Percentiles rank a stretch among this genome's conserved stretches.
Conservation (phyloP, 2,113 vertebrate genomes). For the Murina feae region DNA sequence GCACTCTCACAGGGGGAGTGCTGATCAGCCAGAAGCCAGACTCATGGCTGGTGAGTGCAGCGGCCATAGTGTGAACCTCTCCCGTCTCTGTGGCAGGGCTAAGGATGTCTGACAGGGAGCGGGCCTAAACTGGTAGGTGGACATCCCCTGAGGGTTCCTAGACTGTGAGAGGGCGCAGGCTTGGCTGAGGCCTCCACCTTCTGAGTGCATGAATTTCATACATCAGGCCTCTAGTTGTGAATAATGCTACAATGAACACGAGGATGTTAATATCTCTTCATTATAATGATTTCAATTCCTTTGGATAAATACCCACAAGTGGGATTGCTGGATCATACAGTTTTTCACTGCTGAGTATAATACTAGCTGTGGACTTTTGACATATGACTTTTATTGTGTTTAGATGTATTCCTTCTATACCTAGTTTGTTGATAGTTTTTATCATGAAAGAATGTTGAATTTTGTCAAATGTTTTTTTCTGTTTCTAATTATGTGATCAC, state of each 20-base stretch:
- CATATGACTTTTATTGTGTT: neutral
- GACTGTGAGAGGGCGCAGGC: too few species aligned
- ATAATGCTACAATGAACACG: neutral
- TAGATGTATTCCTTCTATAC: neutral
- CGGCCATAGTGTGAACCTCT: too few species aligned
- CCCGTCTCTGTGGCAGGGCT: too few species aligned
- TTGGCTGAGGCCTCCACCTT: fast-evolving
- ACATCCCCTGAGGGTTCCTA: too few species aligned
- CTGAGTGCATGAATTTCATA: too few species aligned
- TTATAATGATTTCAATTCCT: neutral
- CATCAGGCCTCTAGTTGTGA: neutral
- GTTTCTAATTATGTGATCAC: neutral
- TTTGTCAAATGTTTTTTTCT: neutral
- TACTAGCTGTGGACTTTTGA: neutral
- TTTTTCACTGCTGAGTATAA: neutral
- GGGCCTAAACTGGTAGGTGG: too few species aligned
- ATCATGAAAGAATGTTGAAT: neutral
- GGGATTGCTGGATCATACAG: neutral
- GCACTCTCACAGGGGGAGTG: too few species aligned
- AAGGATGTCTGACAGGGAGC: too few species aligned
- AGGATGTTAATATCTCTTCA: neutral
- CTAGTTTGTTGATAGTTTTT: neutral
- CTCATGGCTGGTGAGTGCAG: too few species aligned
- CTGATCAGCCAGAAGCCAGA: too few species aligned
- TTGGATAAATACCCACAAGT: neutral